Conservation (phyloP, 2,113 vertebrate species). For the Merops nubicus region DNA sequence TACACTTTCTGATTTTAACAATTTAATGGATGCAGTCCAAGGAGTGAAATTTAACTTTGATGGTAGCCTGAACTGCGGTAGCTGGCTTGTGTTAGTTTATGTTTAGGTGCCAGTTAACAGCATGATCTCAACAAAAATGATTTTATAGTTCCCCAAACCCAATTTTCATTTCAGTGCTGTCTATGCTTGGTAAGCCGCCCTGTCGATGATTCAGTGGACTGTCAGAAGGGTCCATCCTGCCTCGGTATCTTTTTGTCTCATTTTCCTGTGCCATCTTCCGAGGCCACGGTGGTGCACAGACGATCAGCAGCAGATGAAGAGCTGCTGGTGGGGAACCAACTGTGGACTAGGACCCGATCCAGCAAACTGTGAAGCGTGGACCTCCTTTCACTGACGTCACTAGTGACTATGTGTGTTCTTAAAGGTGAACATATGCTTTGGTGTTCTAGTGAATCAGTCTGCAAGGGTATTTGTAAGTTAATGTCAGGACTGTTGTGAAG, state of each 20-base stretch:
- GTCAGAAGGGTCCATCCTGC: neutral
- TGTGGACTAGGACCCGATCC: slow-evolving; percentile 23
- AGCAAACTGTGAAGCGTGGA: neutral
- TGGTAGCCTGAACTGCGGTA: neutral
- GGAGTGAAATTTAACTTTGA: neutral
- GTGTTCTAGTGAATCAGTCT: neutral
- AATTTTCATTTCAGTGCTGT: neutral
- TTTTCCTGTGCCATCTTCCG: neutral
- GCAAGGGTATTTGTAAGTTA: neutral
- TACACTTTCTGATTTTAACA: neutral
- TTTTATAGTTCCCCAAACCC: neutral
- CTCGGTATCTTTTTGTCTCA: neutral
- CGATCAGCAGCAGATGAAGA: neutral
- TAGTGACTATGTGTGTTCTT: neutral
- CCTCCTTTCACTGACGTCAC: neutral
- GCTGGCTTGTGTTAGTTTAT: neutral
- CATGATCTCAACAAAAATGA: neutral
- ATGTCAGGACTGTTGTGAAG: neutral
- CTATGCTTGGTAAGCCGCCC: neutral
- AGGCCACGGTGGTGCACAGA: neutral
- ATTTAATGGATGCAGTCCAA: neutral
- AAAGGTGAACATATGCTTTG: slow-evolving; percentile 12
- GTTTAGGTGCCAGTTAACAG: neutral
- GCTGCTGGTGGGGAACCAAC: neutral
- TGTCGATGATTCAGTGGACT: neutral